Percentiles rank a stretch among this genome's conserved stretches.
Evolutionary conservation across 1,140 invertebrate genomes (phyloP).

Genomic region (Aphelinus certus): DNA sequence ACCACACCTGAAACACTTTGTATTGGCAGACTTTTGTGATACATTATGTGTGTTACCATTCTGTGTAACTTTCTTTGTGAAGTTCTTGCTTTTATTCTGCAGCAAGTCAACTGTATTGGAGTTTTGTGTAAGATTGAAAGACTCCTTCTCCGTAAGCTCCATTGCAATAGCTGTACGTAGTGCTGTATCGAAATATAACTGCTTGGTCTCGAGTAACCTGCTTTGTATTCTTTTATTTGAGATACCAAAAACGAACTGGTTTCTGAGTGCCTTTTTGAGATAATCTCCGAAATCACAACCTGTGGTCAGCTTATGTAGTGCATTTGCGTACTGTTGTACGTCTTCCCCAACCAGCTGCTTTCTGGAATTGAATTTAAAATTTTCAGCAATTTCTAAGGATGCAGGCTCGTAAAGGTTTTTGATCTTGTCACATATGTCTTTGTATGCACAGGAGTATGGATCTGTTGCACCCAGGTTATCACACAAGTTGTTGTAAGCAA

Average conservation of each 20-base stretch:
- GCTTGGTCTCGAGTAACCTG: background rate
- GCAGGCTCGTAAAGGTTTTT: slow-evolving; percentile 7
- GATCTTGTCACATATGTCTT: background rate
- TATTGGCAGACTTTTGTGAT: too few species aligned
- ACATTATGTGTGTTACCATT: too few species aligned
- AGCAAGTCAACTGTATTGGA: background rate
- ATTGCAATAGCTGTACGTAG: background rate
- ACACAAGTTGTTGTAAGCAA: slow-evolving; percentile 3
- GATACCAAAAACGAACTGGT: slow-evolving; percentile 5
- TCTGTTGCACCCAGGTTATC: background rate
- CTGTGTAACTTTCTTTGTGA: background rate
- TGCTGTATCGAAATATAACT: background rate
- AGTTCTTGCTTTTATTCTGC: background rate
- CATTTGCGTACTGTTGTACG: slow-evolving; percentile 11
- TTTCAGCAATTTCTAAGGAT: slow-evolving; percentile 8
- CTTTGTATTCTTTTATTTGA: slow-evolving; percentile 9
- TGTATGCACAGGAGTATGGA: background rate
- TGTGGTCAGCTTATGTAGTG: background rate
- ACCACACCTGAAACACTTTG: slow-evolving; percentile 2
- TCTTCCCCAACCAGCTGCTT: slow-evolving; percentile 17
- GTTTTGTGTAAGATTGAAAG: background rate
- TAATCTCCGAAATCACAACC: slow-evolving; percentile 5
- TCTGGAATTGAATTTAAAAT: slow-evolving; percentile 29
- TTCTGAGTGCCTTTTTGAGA: background rate
- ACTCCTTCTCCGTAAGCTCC: background rate